Base-by-base conservation (phyloP, 1,140 invertebrate species). In the Penaeus indicus region DNA sequence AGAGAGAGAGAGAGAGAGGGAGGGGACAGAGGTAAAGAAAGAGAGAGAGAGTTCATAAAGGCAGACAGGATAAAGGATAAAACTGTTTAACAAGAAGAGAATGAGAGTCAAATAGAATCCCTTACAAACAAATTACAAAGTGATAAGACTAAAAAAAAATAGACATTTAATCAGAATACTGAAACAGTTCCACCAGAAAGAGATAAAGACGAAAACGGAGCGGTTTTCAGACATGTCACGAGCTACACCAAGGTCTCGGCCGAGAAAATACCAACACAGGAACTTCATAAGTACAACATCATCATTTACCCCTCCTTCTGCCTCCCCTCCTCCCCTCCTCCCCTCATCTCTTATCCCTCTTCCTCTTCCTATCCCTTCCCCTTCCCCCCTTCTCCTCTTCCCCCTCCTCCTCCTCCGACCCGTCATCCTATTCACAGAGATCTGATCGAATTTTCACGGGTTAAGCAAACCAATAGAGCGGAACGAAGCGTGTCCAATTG, bases 371-470 rank as follows among this genome's bases (percentile, higher is more conserved):
- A 7, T 67, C 4, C 64, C 11, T 11, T 67, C 64, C 7, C 11
- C 11, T 11, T 11, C 25, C 11, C 64, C 64, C 64, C 64, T 67
- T 25, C 25, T 7, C 25, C 2, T 38, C n/a, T n/a, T 69, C 11
- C 27, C 67, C 13, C 13, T 11, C 5, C 75, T 27, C 22, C 75
- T 16, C 22, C 32, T 38, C n/a, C 75, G 27, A 47, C 21, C 21
- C 32, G 60, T 18, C 62, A 54, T 27, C 38, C 85, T 61, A 88
- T 88, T 88, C 80, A 88, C 22, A 22, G n/a, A 22, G 22, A 64
- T 18, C 69, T 84, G 86, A 88, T 88, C 86, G 81, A 83, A 83
- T 83, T 84, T 88, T 88, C 86, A 83, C 86, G 86, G 67, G 63
- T 75, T 84, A 83, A 61, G 38, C 32, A 61, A 77, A 22, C 63